Base-by-base conservation (phyloP, 2,888 invertebrate species). In the Anoplius nigerrimus region DNA sequence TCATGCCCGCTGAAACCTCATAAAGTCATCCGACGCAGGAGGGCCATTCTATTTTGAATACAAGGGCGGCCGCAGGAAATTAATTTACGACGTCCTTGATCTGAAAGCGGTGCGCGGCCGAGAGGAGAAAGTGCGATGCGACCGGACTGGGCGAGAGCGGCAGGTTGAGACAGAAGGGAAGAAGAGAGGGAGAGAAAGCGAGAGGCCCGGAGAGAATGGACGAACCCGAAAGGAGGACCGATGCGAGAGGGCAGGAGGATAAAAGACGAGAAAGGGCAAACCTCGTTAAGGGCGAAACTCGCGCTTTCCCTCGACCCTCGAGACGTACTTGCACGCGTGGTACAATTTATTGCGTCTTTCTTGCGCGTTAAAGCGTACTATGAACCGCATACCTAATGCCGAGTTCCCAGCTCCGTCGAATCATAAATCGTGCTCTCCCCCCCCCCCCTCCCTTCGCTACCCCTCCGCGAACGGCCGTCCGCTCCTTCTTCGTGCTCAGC, bases 291-390 rank as follows among this genome's bases (percentile, higher is more conserved):
- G 68, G 70, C 42, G 66, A 71, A 62, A 61, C 59, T 54, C 54
- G 64, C 54, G 59, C 64, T 62, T 70, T 51, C 66, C 42, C 34
- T 48, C 52, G 45, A 45, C 61, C 57, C 58, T n/a, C 68, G 65
- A 75, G 72, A 75, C 75, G 74, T 79, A 76, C 79, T 79, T 78
- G 79, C 74, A 72, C 78, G 74, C 77, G 78, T 78, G 74, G 67
- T 79, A 83, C 83, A 83, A 85, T 85, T 85, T 85, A 84, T 84
- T 73, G 80, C 84, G 67, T 78, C 83, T 84, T 84, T 85, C 82
- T 85, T 83, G 83, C 76, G 77, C 82, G 81, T 82, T 84, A 83
- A 84, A 84, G 81, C 80, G 75, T 75, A 77, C 72, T 79, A 81
- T 77, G 81, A 82, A 80, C 80, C 72, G 82, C 82, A 83, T 84